A percentile compares a stretch with the other conserved stretches of the same genome.
Conservation (phyloP, 2,888 invertebrate species). For the Chrysotoxum bicinctum region DNA sequence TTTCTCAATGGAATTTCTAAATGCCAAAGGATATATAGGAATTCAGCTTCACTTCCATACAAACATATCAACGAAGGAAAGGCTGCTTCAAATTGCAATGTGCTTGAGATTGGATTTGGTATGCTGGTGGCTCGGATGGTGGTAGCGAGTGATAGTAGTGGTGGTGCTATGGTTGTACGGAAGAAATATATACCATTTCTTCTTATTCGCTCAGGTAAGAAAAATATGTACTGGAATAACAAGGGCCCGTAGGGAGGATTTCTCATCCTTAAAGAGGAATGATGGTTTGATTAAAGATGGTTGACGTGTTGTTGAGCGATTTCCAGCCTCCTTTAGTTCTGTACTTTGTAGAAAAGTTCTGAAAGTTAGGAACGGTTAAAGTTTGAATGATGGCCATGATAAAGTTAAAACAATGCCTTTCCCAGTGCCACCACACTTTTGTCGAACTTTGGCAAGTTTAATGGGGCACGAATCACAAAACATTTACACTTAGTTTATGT, state of each 20-base stretch:
- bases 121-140: slow-evolving; percentile 36
- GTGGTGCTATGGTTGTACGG: no score
- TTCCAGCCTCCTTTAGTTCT: neutral
- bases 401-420: slow-evolving; percentile 12
- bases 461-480: slow-evolving; percentile 3
- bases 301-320: neutral
- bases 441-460: neutral
- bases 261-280: slow-evolving; percentile 49
- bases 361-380: neutral
- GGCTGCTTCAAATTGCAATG: slow-evolving; percentile 44
- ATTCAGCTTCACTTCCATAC: neutral
- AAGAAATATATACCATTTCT: slow-evolving; percentile 52
- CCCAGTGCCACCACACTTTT: neutral
- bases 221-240: neutral
- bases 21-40: slow-evolving; percentile 40
- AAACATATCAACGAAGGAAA: neutral
- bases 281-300: slow-evolving; percentile 54
- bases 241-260: slow-evolving; percentile 10
- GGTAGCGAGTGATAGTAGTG: neutral
- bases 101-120: slow-evolving; percentile 59
- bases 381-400: slow-evolving; percentile 21
- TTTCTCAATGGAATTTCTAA: slow-evolving; percentile 61
- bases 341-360: neutral
- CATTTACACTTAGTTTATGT: neutral
- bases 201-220: slow-evolving; percentile 35